Evolutionary conservation across 2,888 invertebrate genomes (phyloP).

Genomic region (Zygogramma bicolorata): DNA sequence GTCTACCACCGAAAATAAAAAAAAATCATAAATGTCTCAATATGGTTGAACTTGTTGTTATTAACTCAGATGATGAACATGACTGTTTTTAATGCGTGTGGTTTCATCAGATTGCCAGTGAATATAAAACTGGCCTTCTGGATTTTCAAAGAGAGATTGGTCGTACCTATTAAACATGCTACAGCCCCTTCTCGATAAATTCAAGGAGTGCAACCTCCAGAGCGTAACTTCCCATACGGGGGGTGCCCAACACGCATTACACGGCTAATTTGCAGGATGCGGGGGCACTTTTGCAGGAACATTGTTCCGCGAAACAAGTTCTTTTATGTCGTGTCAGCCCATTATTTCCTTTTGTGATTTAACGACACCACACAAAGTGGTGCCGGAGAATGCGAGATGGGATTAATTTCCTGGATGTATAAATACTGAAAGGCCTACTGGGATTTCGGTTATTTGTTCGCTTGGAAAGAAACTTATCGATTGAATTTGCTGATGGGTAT

Average conservation of each 20-base stretch:
- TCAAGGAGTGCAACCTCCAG: too few species aligned
- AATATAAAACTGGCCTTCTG: too few species aligned
- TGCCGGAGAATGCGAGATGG: not conserved
- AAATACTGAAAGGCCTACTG: not conserved
- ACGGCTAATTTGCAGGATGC: slow-evolving; percentile 3
- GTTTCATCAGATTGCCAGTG: too few species aligned
- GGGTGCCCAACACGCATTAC: not conserved
- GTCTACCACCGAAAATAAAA: too few species aligned
- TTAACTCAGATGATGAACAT: too few species aligned
- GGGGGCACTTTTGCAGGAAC: not conserved
- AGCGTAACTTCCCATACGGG: not conserved
- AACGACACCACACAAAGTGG: not conserved
- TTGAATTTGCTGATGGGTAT: too few species aligned
- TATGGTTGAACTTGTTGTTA: too few species aligned
- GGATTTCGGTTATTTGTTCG: not conserved
- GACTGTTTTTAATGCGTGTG: too few species aligned
- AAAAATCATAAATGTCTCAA: too few species aligned
- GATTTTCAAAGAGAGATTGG: too few species aligned
- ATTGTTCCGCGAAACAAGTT: not conserved
- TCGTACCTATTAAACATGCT: too few species aligned
- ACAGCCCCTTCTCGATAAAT: too few species aligned
- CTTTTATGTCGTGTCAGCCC: not conserved
- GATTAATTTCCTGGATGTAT: not conserved
- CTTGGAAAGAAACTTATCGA: not conserved
- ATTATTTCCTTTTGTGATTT: slow-evolving; percentile 5